A percentile compares a stretch with the other conserved stretches of the same genome.
Conservation (phyloP, 2,888 invertebrate genomes). For the Alloscopus bannaensis region DNA sequence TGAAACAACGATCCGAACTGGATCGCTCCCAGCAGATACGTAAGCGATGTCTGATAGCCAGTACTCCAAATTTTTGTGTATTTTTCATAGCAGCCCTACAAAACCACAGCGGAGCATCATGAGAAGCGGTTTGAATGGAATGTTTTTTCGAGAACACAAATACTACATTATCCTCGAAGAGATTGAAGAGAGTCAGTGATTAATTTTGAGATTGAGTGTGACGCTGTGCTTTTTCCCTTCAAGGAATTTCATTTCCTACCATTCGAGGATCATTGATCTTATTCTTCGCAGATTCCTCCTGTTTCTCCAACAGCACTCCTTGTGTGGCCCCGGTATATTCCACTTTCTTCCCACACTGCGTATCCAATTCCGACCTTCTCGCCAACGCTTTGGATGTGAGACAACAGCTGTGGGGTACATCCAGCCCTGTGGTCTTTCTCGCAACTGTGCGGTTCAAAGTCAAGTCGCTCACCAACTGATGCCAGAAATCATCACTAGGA, state of each 20-base stretch:
- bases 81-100: slow-evolving; percentile 44
- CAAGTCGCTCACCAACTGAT: slow-evolving; percentile 27
- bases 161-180: no score
- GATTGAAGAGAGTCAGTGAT: no score
- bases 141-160: no score
- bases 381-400: slow-evolving; percentile 1
- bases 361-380: not conserved
- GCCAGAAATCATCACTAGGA: slow-evolving; percentile 51
- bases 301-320: slow-evolving; percentile 4
- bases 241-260: slow-evolving; percentile 23
- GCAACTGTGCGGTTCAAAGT: slow-evolving; percentile 33
- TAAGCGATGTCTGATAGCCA: slow-evolving; percentile 28
- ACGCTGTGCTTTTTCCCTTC: not conserved
- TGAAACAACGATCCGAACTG: slow-evolving; percentile 32
- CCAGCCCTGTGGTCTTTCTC: slow-evolving; percentile 42
- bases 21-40: slow-evolving; percentile 31
- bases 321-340: slow-evolving; percentile 34
- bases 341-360: slow-evolving; percentile 28
- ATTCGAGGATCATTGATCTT: slow-evolving; percentile 41
- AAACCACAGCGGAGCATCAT: not conserved
- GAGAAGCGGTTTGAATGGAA: not conserved
- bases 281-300: slow-evolving; percentile 20
- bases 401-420: slow-evolving; percentile 47
- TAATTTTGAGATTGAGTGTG: not conserved
- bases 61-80: slow-evolving; percentile 28